Percentiles rank a stretch among this genome's conserved stretches.
Evolutionary conservation across 1,140 invertebrate genomes (phyloP).

Genomic region (Thalassaphorura encarpata): DNA sequence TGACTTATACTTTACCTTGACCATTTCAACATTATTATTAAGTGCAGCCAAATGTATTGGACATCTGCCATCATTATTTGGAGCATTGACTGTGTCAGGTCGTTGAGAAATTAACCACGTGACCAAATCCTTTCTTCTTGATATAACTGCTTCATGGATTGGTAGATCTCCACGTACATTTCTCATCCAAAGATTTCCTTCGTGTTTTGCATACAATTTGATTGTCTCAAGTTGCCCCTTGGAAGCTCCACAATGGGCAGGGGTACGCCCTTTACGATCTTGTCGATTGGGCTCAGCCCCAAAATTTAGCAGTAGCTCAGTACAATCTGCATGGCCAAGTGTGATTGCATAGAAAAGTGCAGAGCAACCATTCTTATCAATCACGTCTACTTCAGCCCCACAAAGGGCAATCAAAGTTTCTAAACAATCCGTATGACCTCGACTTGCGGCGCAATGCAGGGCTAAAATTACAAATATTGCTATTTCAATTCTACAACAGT

Average conservation of each 20-base stretch:
- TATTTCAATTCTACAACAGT: no score
- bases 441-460: constrained; percentile 87
- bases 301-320: constrained; percentile 71
- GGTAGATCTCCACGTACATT: constrained; percentile 85
- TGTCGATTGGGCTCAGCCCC: constrained; percentile 84
- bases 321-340: constrained; percentile 86
- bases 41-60: constrained; percentile 88
- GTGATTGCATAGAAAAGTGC: constrained; percentile 94
- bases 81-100: constrained; percentile 71
- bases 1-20: constrained; percentile 49
- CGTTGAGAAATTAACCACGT: constrained; percentile 73
- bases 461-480: constrained; percentile 45
- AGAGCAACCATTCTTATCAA: constrained; percentile 73
- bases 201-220: constrained; percentile 62
- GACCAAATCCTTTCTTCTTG: constrained; percentile 74
- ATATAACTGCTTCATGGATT: constrained; percentile 87
- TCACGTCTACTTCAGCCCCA: constrained; percentile 52
- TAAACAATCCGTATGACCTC: constrained; percentile 86
- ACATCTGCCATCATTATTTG: constrained; percentile 85
- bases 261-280: constrained; percentile 67
- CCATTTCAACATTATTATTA: constrained; percentile 88
- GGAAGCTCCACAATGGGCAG: constrained; percentile 79
- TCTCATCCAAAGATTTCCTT: constrained; percentile 81
- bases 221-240: constrained; percentile 86
- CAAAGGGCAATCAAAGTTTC: constrained; percentile 82